phyloP scores from a whole-genome alignment of 2,888 invertebrate genomes.

The Coenonympha arcania region DNA sequence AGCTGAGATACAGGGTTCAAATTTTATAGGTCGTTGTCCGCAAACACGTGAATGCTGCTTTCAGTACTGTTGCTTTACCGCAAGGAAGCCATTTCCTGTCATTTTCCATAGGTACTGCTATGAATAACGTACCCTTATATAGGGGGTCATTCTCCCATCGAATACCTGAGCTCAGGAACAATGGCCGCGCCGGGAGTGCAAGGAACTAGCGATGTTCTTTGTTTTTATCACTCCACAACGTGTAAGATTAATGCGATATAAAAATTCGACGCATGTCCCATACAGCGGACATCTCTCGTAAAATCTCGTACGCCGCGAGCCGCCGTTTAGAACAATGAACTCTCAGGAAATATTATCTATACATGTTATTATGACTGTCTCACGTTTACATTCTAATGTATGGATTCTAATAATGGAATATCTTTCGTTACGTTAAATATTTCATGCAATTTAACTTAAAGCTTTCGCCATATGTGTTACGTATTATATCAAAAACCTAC shows the following conservation, averaged over 20 bases:
- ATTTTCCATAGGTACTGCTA: slow-evolving; percentile 53
- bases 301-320: slow-evolving; percentile 53
- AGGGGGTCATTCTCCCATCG: slow-evolving; percentile 64
- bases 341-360: slow-evolving; percentile 33
- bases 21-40: slow-evolving; percentile 44
- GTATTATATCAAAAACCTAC: too few relatives aligned
- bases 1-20: slow-evolving; percentile 18
- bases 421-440: slow-evolving; percentile 18
- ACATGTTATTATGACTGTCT: slow-evolving; percentile 19
- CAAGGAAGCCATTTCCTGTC: slow-evolving; percentile 48
- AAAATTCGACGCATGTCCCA: slow-evolving; percentile 62
- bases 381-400: slow-evolving; percentile 13
- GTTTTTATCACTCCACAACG: slow-evolving; percentile 41
- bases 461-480: slow-evolving; percentile 24
- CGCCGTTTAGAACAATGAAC: slow-evolving; percentile 59
- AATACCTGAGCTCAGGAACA: slow-evolving; percentile 49
- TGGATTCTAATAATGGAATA: too few relatives aligned
- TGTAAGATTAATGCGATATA: slow-evolving; percentile 57
- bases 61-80: slow-evolving; percentile 27
- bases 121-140: slow-evolving; percentile 51
- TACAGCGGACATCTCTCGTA: slow-evolving; percentile 56
- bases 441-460: slow-evolving; percentile 11
- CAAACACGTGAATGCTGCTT: slow-evolving; percentile 40
- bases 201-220: slow-evolving; percentile 55
- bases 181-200: slow-evolving; percentile 58